Conservation (phyloP, 2,797 vertebrate genomes). For the Buceros bicornis region DNA sequence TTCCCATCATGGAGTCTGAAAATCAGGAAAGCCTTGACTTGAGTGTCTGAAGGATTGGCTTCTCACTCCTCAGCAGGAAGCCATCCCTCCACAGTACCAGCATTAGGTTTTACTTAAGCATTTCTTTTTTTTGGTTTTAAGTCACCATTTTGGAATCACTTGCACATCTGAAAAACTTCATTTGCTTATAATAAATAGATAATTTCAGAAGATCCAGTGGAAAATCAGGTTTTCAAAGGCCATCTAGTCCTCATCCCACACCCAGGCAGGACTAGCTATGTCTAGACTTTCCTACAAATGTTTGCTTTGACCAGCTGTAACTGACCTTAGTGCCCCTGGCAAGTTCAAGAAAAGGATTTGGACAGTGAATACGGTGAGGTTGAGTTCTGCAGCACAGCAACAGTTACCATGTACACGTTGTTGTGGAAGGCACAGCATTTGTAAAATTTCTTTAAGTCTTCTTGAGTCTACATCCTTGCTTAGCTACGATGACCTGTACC, state of each 20-base stretch:
- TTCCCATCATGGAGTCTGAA: not conserved
- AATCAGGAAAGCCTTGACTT: not conserved
- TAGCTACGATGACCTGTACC: not conserved
- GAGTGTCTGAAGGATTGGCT: not conserved
- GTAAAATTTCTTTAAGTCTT: not conserved
- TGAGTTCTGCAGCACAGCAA: rapidly evolving
- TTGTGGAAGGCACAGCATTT: not conserved
- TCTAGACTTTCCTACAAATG: not conserved
- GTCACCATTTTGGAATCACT: not conserved
- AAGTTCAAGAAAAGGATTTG: not conserved
- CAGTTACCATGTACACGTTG: rapidly evolving
- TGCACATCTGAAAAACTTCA: not conserved
- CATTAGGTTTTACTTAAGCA: not conserved
- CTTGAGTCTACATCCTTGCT: too few relatives aligned
- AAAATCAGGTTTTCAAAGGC: not conserved
- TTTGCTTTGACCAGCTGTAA: not conserved
- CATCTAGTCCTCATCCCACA: not conserved
- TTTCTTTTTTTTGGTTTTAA: not conserved
- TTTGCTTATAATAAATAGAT: not conserved
- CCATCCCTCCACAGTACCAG: not conserved
- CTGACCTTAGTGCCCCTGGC: not conserved
- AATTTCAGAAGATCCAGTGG: not conserved
- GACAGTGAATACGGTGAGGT: not conserved
- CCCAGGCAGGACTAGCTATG: not conserved
- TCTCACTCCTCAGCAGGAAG: not conserved